phyloP scores from a whole-genome alignment of 2,113 vertebrate species.

The Clarias macrocephalus region DNA sequence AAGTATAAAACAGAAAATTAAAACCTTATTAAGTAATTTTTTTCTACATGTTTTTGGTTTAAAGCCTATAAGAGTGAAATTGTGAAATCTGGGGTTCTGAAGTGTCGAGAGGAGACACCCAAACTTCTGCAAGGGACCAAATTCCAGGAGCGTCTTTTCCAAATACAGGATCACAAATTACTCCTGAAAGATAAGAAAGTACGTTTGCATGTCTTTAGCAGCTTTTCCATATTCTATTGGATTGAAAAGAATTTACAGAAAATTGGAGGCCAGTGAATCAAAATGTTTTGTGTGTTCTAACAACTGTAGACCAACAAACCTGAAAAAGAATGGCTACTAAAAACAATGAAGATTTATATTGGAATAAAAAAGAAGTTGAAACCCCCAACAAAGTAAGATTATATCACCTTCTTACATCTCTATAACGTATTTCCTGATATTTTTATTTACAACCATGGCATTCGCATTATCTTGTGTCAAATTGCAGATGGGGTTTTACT shows the following conservation, averaged over 20 bases:
- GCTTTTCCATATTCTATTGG: not conserved
- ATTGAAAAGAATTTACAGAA: not conserved
- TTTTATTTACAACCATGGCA: not conserved
- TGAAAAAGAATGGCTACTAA: constrained; percentile 90
- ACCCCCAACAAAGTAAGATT: constrained; percentile 83
- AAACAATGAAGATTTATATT: constrained; percentile 89
- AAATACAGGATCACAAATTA: constrained; percentile 83
- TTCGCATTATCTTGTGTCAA: constrained; percentile 20
- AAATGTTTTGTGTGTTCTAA: not conserved
- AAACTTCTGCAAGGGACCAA: constrained; percentile 86
- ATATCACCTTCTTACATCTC: not conserved
- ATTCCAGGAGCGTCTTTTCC: constrained; percentile 92
- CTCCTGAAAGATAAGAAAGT: constrained; percentile 95
- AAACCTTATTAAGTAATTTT: not conserved
- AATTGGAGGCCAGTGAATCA: not conserved
- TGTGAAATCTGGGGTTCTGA: constrained; percentile 85
- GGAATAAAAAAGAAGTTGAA: constrained; percentile 93
- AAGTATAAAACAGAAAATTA: not conserved
- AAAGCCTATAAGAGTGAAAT: constrained; percentile 83
- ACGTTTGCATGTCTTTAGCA: constrained; percentile 1
- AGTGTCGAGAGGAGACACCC: constrained; percentile 88
- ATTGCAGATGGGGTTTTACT: constrained; percentile 89
- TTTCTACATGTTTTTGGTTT: not conserved
- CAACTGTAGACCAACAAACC: constrained; percentile 82
- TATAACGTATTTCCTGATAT: no score